Base-by-base conservation (phyloP, 1,140 invertebrate species). In the Lordiphosa collinella region DNA sequence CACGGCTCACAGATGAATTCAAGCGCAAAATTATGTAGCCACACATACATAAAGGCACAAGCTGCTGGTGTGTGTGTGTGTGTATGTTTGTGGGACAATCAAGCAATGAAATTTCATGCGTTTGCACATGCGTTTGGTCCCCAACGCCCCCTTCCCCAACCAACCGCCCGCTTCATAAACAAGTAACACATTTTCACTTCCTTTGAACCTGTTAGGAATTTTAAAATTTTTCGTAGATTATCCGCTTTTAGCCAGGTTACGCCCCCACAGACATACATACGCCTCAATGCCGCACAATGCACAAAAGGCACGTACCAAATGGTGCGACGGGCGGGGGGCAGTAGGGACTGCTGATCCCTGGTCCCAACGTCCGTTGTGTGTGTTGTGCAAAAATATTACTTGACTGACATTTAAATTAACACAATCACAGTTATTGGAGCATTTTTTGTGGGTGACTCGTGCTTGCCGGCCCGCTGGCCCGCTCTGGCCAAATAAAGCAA, bases 361-460 rank as follows among this genome's bases (percentile, higher is more conserved):
- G 64, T 65, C 74, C 59, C 64, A 49, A 53, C 43, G 73, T 61
- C 56, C 57, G 41, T 56, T 51, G 53, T 51, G 57, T 64, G 61
- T 49, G 18, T 37, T 76, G 63, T 72, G 76, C 63, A 61, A 78
- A 84, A 84, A 78, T 84, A 84, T 84, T 84, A 84, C 78, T 84
- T 84, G 78, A 84, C 78, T 84, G 78, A 84, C 78, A 84, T 84
- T 84, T 84, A 84, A 84, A 84, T 84, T 84, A 84, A 84, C 78
- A 84, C 78, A 84, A 84, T 84, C 78, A 82, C 75, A 82, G 70
- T 80, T 80, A 82, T 80, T 82, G 76, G 75, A 73, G 62, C 66
- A 75, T 61, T 54, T 59, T 41, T 52, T 59, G 64, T 59, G 64
- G 64, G 40, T 82, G 57, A 32, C 14, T 48, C 32, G 29, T 48